These are phyloP conservation scores for Cirrhinus mrigala DNA, from an alignment of 2,797 vertebrate species.

Conservation along the genomic window DNA sequence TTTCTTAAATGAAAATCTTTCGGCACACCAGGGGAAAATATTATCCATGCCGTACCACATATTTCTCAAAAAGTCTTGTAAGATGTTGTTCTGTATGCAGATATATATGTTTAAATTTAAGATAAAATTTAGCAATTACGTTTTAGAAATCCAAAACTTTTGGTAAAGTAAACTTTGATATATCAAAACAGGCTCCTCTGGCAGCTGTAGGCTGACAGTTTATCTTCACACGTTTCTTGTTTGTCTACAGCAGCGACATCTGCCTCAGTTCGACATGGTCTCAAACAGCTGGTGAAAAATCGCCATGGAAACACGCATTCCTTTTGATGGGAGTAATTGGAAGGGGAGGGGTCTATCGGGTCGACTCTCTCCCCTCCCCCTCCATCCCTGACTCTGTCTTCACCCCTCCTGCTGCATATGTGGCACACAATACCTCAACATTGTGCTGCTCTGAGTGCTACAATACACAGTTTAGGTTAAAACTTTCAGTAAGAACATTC, in stretches of 20 bases:
- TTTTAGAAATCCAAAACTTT: neutral
- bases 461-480: constrained; percentile 9
- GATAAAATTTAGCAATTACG: neutral
- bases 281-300: constrained; percentile 76
- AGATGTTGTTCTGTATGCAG: neutral
- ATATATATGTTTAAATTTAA: neutral
- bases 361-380: constrained; percentile 38
- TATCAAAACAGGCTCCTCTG: constrained; percentile 5
- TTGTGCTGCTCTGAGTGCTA: constrained; percentile 40
- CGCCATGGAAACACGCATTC: constrained; percentile 91
- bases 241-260: constrained; percentile 62
- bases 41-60: neutral
- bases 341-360: constrained; percentile 62
- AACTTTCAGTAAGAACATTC: neutral
- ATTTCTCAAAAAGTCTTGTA: neutral
- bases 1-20: neutral
- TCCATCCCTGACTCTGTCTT: constrained; percentile 38
- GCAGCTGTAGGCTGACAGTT: constrained; percentile 51
- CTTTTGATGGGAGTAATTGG: constrained; percentile 83
- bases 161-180: neutral
- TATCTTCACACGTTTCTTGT: constrained; percentile 52
- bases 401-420: constrained; percentile 82
- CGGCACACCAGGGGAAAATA: neutral
- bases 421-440: constrained; percentile 87
- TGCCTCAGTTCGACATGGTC: constrained; percentile 59